phyloP scores from a whole-genome alignment of 2,113 vertebrate species.

The Rhea americana region DNA sequence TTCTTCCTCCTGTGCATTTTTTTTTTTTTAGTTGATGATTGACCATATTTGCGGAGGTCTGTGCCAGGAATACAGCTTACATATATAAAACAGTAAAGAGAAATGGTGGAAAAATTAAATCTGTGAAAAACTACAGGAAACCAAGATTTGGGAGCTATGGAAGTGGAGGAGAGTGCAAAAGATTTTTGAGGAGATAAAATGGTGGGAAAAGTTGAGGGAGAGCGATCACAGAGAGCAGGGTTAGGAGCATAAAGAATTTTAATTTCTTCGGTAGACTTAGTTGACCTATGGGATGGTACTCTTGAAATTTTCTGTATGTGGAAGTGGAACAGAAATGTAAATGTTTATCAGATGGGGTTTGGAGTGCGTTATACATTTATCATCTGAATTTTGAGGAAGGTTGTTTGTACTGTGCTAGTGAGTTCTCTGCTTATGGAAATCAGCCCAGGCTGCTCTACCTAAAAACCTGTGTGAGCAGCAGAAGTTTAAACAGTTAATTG shows the following conservation, averaged over 20 bases:
- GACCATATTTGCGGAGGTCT: not conserved
- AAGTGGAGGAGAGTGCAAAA: not conserved
- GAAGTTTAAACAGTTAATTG: not conserved
- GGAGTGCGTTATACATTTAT: not conserved
- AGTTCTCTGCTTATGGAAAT: not conserved
- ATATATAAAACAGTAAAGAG: not conserved
- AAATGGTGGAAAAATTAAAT: not conserved
- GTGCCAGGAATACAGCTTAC: not conserved
- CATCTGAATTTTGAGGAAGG: not conserved
- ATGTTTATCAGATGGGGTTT: not conserved
- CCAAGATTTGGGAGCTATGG: not conserved
- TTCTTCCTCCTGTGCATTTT: slow-evolving; percentile 31
- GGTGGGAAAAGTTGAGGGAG: not conserved
- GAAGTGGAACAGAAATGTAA: not conserved
- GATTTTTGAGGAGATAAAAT: not conserved
- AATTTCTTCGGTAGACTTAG: not conserved
- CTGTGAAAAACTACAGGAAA: not conserved
- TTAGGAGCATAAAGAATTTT: not conserved
- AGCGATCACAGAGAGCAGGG: not conserved
- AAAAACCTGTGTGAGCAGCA: not conserved
- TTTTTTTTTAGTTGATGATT: slow-evolving; percentile 10
- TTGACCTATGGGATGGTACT: not conserved
- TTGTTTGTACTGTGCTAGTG: not conserved
- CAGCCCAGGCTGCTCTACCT: not conserved
- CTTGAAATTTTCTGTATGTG: not conserved